Evolutionary conservation across 2,888 invertebrate genomes (phyloP), one percentile per base, ranked within the genome.

Genomic region (Erpobdella octoculata): DNA sequence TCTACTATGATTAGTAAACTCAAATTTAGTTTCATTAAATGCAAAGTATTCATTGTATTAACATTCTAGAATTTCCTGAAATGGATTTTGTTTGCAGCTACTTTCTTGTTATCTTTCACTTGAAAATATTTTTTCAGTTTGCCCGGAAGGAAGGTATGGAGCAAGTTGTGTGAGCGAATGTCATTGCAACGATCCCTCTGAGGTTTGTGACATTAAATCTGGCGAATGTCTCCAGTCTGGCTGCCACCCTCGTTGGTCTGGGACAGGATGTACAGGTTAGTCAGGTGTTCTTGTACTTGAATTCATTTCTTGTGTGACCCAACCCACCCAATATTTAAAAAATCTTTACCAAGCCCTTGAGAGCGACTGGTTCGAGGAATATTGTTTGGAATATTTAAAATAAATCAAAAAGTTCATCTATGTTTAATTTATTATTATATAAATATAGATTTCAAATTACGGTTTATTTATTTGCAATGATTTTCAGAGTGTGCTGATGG

Each of bases 121-220:
- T 46, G 28, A 25, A 67, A 21, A 28, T 62, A 21, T 9, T 18
- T 41, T 68, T 25, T 18, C 75, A 81, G 82, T 76, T 36, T 82
- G 82, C 66, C 80, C 79, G 1, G 64, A 74, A 15, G 80, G 81
- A 15, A 75, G 80, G 25, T 82, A 79, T 73, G 81, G 80, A 8
- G 76, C 79, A 68, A 82, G 80, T 75, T 82, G 82, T 75, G 78
- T 75, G 58, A 77, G 78, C 64, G 81, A 81, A 64, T 82, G 82
- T 62, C 82, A 82, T 71, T 82, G 82, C 74, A 71, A 70, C n/a
- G 78, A 79, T 73, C 64, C 71, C n/a, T 73, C 75, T 4, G 81
- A 81, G 71, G 76, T 74, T 3, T 82, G 82, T 75, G 78, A 80
- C 72, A 78, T 77, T 70, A 77, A 78, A 35, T 77, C 79, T 73